Base-by-base conservation (phyloP, 2,888 invertebrate species). In the Pocota personata region DNA sequence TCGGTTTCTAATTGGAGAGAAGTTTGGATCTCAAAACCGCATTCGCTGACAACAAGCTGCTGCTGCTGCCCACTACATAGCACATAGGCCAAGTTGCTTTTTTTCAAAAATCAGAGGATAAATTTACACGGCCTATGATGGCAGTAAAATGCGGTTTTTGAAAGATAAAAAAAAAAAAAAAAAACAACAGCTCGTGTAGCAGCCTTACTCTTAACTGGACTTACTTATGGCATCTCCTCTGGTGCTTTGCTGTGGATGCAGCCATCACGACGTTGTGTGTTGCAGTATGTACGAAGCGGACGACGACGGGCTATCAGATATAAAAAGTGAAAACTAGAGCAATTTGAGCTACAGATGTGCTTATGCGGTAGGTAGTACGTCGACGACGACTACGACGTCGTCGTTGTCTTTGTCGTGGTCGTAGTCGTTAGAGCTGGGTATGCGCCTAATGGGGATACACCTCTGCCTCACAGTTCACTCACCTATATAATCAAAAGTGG, bases 401-500 rank as follows among this genome's bases (percentile, higher is more conserved):
- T 73, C 10, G 57, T 52, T 7, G 60, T 60, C 43, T 37, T 78
- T 46, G 78, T 79, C 27, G 78, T 78, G n/a, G 35, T 66, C 40
- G 40, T 66, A n/a, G 84, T 84, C 35, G 79, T 69, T 71, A 64
- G 79, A 78, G 60, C 58, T 62, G 67, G 48, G 66, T 86, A 82
- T 86, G 71, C 75, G 67, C 72, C 82, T 86, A 86, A 86, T 86
- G 86, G 86, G 86, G 86, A 86, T 86, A 86, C 86, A 86, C 86
- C 86, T 86, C 82, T 86, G 86, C 86, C 76, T 86, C 72, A 82
- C 86, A 86, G 86, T 86, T 86, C 86, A 86, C 82, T 86, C 86
- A 86, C 86, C 86, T 86, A 86, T 86, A 86, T 86, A 86, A 86
- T 86, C 86, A 86, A 86, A 86, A 86, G 86, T 86, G 82, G 86